Percentiles rank a stretch among this genome's conserved stretches.
phyloP scores from a whole-genome alignment of 2,113 vertebrate genomes.

The Anoura caudifer region DNA sequence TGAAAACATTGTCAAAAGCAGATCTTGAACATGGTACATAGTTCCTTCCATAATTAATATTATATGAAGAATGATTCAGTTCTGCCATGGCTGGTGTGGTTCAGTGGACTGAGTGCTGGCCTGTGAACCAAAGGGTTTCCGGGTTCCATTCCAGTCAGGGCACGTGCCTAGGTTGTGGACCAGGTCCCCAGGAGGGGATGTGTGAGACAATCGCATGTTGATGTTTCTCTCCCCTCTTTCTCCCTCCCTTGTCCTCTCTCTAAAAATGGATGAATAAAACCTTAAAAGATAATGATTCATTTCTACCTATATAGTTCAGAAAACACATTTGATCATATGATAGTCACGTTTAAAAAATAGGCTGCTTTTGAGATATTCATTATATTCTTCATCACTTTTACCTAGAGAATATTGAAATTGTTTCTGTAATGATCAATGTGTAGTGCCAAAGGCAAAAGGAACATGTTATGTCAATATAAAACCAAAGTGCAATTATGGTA shows the following conservation, averaged over 20 bases:
- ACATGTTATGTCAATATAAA: not conserved
- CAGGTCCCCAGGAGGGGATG: too few relatives aligned
- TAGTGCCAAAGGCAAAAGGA: not conserved
- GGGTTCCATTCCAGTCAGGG: too few relatives aligned
- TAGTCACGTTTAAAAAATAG: constrained; percentile 36
- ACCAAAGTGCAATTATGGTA: constrained; percentile 17
- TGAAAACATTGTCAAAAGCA: constrained; percentile 20
- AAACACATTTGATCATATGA: constrained; percentile 51
- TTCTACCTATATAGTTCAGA: not conserved
- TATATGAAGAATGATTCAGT: constrained; percentile 14
- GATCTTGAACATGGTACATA: constrained; percentile 1
- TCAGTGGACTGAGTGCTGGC: too few relatives aligned
- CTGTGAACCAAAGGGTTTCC: too few relatives aligned
- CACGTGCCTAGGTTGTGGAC: too few relatives aligned
- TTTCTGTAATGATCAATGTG: constrained; percentile 37
- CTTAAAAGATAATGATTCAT: constrained; percentile 4
- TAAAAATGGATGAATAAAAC: too few relatives aligned
- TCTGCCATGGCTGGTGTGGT: not conserved
- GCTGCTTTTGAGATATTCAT: constrained; percentile 43
- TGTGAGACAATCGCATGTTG: too few relatives aligned
- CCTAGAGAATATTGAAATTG: constrained; percentile 40
- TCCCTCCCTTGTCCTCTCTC: too few relatives aligned
- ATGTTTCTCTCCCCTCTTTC: too few relatives aligned
- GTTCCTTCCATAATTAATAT: constrained; percentile 32
- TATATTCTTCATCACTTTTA: constrained; percentile 58